These are phyloP conservation scores for Fregetta grallaria DNA, from an alignment of 2,113 vertebrate genomes.

Conservation along the genomic window DNA sequence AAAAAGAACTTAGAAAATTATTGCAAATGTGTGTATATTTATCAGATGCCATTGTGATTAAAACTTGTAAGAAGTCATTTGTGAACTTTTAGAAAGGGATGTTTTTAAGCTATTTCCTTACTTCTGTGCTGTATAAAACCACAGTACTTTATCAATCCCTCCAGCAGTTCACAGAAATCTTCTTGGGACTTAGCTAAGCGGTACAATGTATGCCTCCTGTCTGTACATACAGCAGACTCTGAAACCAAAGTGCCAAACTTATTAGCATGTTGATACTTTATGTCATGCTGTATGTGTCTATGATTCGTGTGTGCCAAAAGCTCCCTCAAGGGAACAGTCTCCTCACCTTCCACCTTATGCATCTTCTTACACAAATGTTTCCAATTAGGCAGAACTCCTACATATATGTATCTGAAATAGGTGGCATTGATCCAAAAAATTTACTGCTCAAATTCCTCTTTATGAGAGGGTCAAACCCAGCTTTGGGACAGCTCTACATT, in stretches of 20 bases:
- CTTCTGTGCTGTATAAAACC: neutral
- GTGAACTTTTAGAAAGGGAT: neutral
- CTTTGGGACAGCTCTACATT: neutral
- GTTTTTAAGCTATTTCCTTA: neutral
- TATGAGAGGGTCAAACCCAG: neutral
- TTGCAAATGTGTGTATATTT: neutral
- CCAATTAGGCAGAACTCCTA: neutral
- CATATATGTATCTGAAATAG: neutral
- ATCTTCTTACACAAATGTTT: neutral
- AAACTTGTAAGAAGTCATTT: neutral
- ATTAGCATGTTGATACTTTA: neutral
- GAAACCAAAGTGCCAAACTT: neutral
- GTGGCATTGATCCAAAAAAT: neutral
- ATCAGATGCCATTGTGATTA: neutral
- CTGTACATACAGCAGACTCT: neutral
- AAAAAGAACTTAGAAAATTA: neutral
- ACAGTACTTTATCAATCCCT: neutral
- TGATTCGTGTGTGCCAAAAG: neutral
- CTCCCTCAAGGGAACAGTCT: neutral
- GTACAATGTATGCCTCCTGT: neutral
- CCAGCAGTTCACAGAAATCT: neutral
- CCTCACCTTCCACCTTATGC: neutral
- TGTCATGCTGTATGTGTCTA: rapidly evolving
- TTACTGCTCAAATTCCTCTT: neutral
- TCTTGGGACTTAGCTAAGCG: neutral